These are phyloP conservation scores for Amphilophus citrinellus DNA, from an alignment of 2,113 vertebrate genomes.

Conservation along the genomic window DNA sequence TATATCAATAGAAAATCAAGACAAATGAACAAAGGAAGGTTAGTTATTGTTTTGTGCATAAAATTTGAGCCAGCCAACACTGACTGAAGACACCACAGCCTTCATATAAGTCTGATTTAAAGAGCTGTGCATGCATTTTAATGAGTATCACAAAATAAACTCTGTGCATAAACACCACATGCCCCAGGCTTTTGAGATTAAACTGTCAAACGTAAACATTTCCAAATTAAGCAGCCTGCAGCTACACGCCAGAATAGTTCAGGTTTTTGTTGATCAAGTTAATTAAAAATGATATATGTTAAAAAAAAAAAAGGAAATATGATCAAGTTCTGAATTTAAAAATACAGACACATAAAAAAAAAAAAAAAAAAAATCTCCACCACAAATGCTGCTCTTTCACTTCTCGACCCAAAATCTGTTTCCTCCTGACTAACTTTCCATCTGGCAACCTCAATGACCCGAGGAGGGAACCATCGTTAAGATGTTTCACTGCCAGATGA, in stretches of 20 bases:
- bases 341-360: not conserved
- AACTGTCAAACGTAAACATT: conserved; percentile 1
- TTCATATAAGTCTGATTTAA: not conserved
- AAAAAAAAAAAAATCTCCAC: not conserved
- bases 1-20: not conserved
- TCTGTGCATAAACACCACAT: not conserved
- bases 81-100: not conserved
- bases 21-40: not conserved
- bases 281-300: not conserved
- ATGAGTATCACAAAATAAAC: not conserved
- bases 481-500: not conserved
- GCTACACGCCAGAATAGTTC: not conserved
- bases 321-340: not conserved
- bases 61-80: not conserved
- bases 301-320: not conserved
- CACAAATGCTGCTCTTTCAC: not conserved
- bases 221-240: not conserved
- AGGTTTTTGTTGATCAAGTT: not conserved
- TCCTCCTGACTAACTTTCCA: not conserved
- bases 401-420: not conserved
- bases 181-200: not conserved
- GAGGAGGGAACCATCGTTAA: too few relatives aligned
- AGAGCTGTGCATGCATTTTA: not conserved
- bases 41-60: not conserved
- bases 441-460: not conserved